phyloP scores from a whole-genome alignment of 2,797 vertebrate species.

The Steatocranus sp. region DNA sequence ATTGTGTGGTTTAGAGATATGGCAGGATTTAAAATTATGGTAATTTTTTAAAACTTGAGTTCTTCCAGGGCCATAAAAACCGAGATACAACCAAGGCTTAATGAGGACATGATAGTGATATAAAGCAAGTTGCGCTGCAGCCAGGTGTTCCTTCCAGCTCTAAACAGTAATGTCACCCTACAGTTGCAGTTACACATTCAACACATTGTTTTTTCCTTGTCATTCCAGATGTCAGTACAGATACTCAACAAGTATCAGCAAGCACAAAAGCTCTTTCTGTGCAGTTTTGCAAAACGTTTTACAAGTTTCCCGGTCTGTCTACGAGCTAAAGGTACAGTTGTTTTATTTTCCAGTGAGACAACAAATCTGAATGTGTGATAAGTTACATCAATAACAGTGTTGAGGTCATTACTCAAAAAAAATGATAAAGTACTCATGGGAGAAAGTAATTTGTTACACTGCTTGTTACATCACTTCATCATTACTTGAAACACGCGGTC shows the following conservation, averaged over 20 bases:
- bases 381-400: not conserved
- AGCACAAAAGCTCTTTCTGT: not conserved
- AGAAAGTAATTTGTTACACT: not conserved
- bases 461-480: not conserved
- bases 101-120: not conserved
- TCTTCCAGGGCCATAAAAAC: not conserved
- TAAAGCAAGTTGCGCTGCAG: not conserved
- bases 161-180: not conserved
- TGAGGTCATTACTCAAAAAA: not conserved
- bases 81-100: not conserved
- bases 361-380: not conserved
- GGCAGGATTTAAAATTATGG: not conserved
- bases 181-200: not conserved
- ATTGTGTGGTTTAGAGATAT: not conserved
- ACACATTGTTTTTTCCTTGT: not conserved
- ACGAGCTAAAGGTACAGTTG: not conserved
- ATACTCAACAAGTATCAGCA: not conserved
- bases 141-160: not conserved
- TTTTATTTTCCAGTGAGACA: not conserved
- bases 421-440: not conserved
- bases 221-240: not conserved
- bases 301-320: rapidly evolving
- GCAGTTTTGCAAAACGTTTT: not conserved
- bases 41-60: not conserved
- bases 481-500: rapidly evolving